Percentiles rank a stretch among this genome's conserved stretches.
These are phyloP conservation scores for Perdita meconis DNA, from an alignment of 2,888 invertebrate genomes.

Conservation along the genomic window DNA sequence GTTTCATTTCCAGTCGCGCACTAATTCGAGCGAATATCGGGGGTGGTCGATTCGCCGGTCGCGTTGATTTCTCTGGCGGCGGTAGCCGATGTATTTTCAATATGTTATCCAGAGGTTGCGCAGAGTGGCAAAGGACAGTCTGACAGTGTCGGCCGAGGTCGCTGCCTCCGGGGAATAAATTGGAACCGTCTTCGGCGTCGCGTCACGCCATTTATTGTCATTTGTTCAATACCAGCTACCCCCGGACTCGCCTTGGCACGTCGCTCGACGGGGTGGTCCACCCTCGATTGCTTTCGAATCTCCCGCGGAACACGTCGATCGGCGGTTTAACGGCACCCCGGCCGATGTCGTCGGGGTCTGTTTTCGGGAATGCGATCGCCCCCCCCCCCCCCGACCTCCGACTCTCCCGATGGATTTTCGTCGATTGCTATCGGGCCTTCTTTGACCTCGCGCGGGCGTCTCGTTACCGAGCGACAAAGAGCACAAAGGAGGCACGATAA, in stretches of 20 bases:
- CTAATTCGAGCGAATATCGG: too few species aligned
- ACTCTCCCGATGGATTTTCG: constrained; percentile 1
- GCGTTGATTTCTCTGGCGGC: constrained; percentile 59
- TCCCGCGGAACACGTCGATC: constrained; percentile 31
- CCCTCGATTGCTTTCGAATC: constrained; percentile 53
- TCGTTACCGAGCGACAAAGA: not conserved
- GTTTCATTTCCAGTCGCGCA: constrained; percentile 9
- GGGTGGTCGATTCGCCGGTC: too few species aligned
- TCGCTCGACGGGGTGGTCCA: constrained; percentile 38
- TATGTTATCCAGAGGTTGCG: constrained; percentile 65
- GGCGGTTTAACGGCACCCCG: constrained; percentile 39
- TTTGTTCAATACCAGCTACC: constrained; percentile 77
- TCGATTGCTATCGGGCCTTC: constrained; percentile 43
- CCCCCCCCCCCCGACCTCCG: not conserved
- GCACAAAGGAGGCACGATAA: constrained; percentile 47
- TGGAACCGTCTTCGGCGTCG: constrained; percentile 79
- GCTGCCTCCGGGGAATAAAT: constrained; percentile 75
- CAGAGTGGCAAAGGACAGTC: constrained; percentile 49
- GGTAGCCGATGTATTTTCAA: constrained; percentile 72
- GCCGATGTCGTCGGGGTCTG: not conserved
- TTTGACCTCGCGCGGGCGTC: constrained; percentile 28
- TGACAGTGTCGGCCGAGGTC: constrained; percentile 52
- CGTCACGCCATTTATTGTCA: constrained; percentile 80
- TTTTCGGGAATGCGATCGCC: constrained; percentile 25
- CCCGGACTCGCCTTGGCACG: constrained; percentile 46